These are phyloP conservation scores for Microctonus aethiopoides DNA, from an alignment of 2,888 invertebrate species.

Conservation along the genomic window DNA sequence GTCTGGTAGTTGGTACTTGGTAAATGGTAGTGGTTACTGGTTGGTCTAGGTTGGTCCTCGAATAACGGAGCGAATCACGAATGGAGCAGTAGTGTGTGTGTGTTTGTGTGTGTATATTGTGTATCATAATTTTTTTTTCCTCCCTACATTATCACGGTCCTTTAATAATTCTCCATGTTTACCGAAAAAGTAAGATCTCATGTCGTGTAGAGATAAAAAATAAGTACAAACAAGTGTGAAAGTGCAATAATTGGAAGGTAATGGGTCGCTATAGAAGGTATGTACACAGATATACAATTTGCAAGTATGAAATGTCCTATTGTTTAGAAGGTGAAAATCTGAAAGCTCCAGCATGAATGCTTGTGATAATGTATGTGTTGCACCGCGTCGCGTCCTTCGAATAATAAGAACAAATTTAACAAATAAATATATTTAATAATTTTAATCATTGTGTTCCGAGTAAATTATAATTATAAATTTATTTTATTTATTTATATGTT, in stretches of 20 bases:
- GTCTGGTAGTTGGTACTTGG: no score
- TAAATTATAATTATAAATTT: no score
- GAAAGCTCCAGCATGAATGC: neutral
- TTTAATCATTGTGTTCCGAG: no score
- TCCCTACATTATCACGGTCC: neutral
- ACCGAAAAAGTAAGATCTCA: neutral
- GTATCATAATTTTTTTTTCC: neutral
- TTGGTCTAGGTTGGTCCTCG: no score
- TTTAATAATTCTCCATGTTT: neutral
- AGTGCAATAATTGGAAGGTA: neutral
- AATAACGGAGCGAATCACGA: no score
- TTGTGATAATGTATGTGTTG: neutral
- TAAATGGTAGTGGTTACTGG: no score
- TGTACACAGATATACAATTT: constrained; percentile 18
- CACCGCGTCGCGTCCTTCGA: neutral
- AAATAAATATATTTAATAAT: no score
- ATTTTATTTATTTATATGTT: no score
- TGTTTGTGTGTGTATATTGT: neutral
- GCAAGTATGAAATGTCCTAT: neutral
- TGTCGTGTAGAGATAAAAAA: neutral
- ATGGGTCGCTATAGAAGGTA: constrained; percentile 58
- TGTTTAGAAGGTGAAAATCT: neutral
- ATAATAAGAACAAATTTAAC: no score
- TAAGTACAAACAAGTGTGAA: neutral
- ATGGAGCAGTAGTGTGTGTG: neutral